These are phyloP conservation scores for Catharus fuscescens DNA, from an alignment of 2,113 vertebrate genomes.

Conservation along the genomic window DNA sequence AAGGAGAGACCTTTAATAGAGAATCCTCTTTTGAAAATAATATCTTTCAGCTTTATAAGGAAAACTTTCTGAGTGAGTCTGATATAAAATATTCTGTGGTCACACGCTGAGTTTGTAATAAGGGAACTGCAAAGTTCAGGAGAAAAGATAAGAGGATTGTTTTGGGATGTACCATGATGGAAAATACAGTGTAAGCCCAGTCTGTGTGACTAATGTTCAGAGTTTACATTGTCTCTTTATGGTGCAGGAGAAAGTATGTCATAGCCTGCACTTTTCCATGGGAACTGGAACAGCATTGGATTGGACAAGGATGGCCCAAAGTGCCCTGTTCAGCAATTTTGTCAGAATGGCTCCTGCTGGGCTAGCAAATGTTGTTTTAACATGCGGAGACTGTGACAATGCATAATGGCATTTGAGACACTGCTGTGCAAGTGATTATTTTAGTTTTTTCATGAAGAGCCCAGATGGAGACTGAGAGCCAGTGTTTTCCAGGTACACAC, in stretches of 20 bases:
- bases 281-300: neutral
- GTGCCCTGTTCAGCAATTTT: neutral
- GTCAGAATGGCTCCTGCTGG: neutral
- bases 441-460: neutral
- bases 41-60: neutral
- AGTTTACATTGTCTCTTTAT: neutral
- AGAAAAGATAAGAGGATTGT: neutral
- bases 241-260: neutral
- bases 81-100: neutral
- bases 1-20: neutral
- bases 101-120: neutral
- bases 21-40: neutral
- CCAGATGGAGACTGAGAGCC: neutral
- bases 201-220: neutral
- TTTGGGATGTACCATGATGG: neutral
- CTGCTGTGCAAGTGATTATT: conserved; percentile 43
- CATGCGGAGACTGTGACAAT: neutral
- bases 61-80: neutral
- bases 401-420: neutral
- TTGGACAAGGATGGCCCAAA: neutral
- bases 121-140: neutral
- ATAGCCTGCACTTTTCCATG: neutral
- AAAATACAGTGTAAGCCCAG: neutral
- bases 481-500: neutral
- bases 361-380: conserved; percentile 34